Evolutionary conservation across 2,888 invertebrate genomes (phyloP), one percentile per base, ranked within the genome.

Genomic region (Cosmia trapezina): DNA sequence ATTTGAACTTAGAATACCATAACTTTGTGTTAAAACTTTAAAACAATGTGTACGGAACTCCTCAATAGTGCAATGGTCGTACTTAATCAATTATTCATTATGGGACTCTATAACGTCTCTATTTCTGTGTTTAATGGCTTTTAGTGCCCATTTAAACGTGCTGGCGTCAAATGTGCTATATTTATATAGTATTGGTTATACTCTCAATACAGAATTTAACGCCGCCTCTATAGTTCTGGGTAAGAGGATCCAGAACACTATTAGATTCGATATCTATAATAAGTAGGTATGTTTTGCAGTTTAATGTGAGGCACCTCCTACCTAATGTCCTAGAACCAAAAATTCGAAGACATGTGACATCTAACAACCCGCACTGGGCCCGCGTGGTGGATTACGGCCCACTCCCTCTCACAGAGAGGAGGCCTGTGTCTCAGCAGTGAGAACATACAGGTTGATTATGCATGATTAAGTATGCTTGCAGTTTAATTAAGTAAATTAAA

Each of bases 51-150:
- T 72, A 56, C 54, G 59, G 80, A 80, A 80, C 74, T 57, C 61
- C 11, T 53, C 4, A 57, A 51, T 28, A 41, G 47, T n/a, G 63
- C 60, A 45, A 74, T 53, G 57, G 65, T 72, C 60, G 69, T 66
- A 61, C 71, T 72, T 70, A 75, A 86, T 83, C 76, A 73, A 80
- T 83, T 80, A 83, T 84, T 81, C 84, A 84, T 81, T 76, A 86
- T 69, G 67, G 49, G 43, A 47, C 66, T 54, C 66, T 70, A 28
- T 80, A 65, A 73, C 80, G 60, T 70, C 84, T 86, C 81, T 74
- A 84, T 83, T 81, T 72, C 77, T 60, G 81, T 53, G 22, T 63
- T 76, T 72, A 70, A 73, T 72, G 70, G 49, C 51, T 80, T 80
- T 49, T 51, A 47, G 64, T 57, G 43, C 37, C 41, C 33, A 73